Conservation (phyloP, 2,797 vertebrate genomes). For the Merluccius polli region DNA sequence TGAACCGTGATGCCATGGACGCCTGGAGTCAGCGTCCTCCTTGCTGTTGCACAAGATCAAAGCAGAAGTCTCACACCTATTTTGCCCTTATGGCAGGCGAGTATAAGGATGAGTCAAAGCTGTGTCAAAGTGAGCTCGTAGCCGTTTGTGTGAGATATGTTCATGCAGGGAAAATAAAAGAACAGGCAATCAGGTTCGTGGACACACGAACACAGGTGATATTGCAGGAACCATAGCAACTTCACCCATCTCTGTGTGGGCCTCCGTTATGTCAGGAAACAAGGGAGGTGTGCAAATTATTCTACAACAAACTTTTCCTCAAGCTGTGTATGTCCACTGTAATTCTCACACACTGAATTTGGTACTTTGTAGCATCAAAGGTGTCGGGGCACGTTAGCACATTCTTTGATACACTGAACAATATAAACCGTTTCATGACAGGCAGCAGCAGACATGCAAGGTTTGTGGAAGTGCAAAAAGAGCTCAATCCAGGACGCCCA, state of each 20-base stretch:
- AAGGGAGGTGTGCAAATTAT: no score
- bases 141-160: background rate
- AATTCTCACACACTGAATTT: no score
- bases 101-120: background rate
- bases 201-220: background rate
- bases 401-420: slow-evolving; percentile 6
- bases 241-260: background rate
- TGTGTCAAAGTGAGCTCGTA: background rate
- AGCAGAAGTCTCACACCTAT: background rate
- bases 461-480: background rate
- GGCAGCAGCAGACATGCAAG: slow-evolving; percentile 4
- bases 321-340: no score
- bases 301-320: no score
- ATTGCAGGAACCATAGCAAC: background rate
- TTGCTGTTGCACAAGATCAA: background rate
- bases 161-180: background rate
- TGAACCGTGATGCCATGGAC: slow-evolving; percentile 6
- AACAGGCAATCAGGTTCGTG: background rate
- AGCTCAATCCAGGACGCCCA: background rate
- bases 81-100: background rate
- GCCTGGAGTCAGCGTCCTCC: background rate
- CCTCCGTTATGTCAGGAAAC: no score
- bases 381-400: background rate
- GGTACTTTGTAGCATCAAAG: background rate
- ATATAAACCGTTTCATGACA: slow-evolving; percentile 1